Conservation (phyloP, 1,140 invertebrate species). For the Drosophila nikananu region DNA sequence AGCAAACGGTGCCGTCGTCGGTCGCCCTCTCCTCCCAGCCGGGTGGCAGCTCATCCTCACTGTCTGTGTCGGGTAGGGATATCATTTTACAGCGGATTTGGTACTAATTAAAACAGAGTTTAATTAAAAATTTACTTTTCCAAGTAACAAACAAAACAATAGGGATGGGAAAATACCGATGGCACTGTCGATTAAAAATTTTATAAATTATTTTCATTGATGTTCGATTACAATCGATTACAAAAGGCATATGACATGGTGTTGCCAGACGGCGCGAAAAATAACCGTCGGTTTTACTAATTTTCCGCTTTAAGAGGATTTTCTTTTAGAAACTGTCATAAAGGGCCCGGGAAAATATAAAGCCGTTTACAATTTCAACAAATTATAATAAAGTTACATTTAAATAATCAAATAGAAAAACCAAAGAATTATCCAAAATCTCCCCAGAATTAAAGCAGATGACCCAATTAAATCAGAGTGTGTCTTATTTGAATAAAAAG, state of each 20-base stretch:
- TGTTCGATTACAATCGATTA: background rate
- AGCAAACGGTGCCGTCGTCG: conserved; percentile 95
- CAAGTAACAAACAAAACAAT: background rate
- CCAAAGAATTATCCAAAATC: background rate
- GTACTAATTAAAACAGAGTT: background rate
- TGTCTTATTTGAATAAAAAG: background rate
- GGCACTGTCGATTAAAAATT: background rate
- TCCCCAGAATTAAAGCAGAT: background rate
- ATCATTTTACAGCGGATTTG: conserved; percentile 45
- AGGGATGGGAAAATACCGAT: background rate
- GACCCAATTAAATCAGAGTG: background rate
- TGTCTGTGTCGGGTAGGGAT: conserved; percentile 86
- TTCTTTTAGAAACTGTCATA: no score
- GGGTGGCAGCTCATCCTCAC: conserved; percentile 96
- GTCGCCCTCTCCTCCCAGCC: conserved; percentile 97
- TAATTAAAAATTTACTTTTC: background rate
- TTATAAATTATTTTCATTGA: background rate
- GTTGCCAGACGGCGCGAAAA: background rate
- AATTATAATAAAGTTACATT: no score
- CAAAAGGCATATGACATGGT: no score
- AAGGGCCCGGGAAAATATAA: no score
- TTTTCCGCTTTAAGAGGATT: no score
- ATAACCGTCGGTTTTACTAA: no score
- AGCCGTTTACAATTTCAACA: no score
- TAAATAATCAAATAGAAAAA: no score